These are phyloP conservation scores for Rhagophthalmus giganteus DNA, from an alignment of 2,888 invertebrate species.

Conservation along the genomic window DNA sequence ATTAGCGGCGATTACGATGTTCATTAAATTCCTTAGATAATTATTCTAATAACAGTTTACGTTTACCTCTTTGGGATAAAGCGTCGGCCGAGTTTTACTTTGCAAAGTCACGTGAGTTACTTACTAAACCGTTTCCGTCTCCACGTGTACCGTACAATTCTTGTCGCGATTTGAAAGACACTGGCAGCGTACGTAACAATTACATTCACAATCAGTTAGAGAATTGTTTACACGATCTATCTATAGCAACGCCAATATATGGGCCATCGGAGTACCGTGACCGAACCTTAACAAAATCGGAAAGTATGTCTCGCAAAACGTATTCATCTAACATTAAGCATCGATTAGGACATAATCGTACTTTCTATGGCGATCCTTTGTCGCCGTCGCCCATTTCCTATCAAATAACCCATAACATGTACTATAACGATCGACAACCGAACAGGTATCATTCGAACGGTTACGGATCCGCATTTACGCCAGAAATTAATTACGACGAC, in stretches of 20 bases:
- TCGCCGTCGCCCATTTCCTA: slow-evolving; percentile 39
- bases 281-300: slow-evolving; percentile 53
- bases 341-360: slow-evolving; percentile 39
- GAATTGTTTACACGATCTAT: slow-evolving; percentile 44
- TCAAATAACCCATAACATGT: slow-evolving; percentile 32
- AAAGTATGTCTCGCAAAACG: slow-evolving; percentile 53
- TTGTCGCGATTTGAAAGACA: slow-evolving; percentile 48
- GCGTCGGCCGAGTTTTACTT: slow-evolving; percentile 75
- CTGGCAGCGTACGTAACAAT: slow-evolving; percentile 23
- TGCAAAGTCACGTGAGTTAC: slow-evolving; percentile 69
- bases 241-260: slow-evolving; percentile 45
- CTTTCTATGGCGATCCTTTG: slow-evolving; percentile 40
- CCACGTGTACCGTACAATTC: slow-evolving; percentile 48
- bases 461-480: slow-evolving; percentile 35
- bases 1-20: slow-evolving; percentile 57
- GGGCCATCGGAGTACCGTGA: slow-evolving; percentile 44
- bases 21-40: slow-evolving; percentile 60
- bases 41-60: slow-evolving; percentile 52
- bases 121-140: slow-evolving; percentile 61
- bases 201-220: slow-evolving; percentile 42
- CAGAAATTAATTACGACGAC: slow-evolving; percentile 39
- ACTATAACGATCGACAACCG: slow-evolving; percentile 33
- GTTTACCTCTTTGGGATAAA: slow-evolving; percentile 71
- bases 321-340: slow-evolving; percentile 44
- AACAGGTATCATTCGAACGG: slow-evolving; percentile 13